Conservation (phyloP, 1,140 invertebrate genomes). For the Trichonephila clavipes region DNA sequence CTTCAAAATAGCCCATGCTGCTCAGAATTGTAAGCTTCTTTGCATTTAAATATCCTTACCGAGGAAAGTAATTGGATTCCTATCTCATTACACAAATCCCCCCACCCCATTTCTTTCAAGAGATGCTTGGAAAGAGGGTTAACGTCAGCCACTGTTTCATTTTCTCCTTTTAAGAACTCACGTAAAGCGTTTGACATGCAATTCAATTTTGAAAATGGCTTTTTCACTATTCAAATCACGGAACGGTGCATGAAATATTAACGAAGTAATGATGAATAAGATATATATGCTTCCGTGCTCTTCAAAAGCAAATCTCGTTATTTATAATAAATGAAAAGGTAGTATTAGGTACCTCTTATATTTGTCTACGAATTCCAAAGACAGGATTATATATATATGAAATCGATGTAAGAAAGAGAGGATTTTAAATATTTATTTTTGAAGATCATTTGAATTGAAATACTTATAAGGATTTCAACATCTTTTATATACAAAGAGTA, state of each 20-base stretch:
- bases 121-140: neutral
- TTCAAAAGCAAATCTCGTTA: neutral
- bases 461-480: no score
- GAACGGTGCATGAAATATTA: neutral
- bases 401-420: no score
- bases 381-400: no score
- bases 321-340: neutral
- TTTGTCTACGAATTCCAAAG: no score
- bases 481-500: no score
- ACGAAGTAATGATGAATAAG: neutral
- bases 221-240: conserved; percentile 10
- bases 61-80: conserved; percentile 5
- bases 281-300: neutral
- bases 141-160: neutral
- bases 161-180: neutral
- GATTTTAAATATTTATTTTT: no score
- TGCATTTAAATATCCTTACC: neutral
- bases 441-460: no score
- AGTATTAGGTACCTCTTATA: no score
- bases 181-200: neutral
- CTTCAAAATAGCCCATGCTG: neutral
- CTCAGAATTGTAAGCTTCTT: neutral
- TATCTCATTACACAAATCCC: neutral
- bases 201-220: conserved; percentile 11
- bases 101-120: neutral